Base-by-base conservation (phyloP, 1,140 invertebrate species). In the Lethocerus indicus region DNA sequence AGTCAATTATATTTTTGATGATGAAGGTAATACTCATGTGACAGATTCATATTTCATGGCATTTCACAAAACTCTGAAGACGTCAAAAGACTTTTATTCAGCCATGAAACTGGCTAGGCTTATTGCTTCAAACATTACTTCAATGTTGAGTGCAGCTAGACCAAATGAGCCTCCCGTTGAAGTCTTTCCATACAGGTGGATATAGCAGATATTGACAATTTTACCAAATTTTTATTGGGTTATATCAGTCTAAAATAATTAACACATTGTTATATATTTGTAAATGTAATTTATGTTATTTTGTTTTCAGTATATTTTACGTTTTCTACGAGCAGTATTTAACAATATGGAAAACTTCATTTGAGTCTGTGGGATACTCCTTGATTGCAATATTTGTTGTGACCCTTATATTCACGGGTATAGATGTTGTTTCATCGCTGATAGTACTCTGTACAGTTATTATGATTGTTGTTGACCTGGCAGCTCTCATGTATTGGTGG, bases 251-350 rank as follows among this genome's bases (percentile, higher is more conserved):
- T n/a, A n/a, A n/a, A n/a, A n/a, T n/a, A n/a, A n/a, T n/a, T n/a
- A n/a, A n/a, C n/a, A n/a, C n/a, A n/a, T n/a, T 12, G 16, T 32
- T 9, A 12, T 32, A 32, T 32, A 32, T 32, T 32, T 32, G 29
- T 32, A 32, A 32, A 16, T 32, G 9, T 12, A 26, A 13, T 28
- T 45, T 29, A 13, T 28, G 1, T 28, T 4, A 18, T 40, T 57
- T 49, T 53, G 54, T 55, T 70, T 72, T 52, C 64, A 79, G 91
- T 54, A 77, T 97, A 21, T 97, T 97, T 66, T 98, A 99, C 62
- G 93, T 98, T 12, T 99, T 94, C 67, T 99, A 98, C 62, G 96
- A 99, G 64, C 95, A 99, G 69, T 99, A 98, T 67, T 68, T 97
- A 49, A 94, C 88, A 3, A 94, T 98, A 75, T 93, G 91, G 81